Percentiles rank a stretch among this genome's conserved stretches.
Conservation (phyloP, 2,113 vertebrate genomes). For the Cnemophilus loriae region DNA sequence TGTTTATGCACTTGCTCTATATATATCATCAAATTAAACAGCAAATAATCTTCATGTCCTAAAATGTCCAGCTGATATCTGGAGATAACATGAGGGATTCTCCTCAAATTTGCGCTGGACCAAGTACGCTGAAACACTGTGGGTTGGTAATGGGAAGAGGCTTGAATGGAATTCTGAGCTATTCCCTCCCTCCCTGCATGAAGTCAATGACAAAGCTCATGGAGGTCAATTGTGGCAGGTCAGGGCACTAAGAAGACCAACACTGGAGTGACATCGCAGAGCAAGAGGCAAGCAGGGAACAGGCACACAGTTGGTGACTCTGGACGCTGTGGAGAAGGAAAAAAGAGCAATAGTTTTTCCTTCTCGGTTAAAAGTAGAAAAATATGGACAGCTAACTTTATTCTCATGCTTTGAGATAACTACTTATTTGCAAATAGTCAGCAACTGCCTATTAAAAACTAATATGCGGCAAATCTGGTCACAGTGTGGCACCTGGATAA, state of each 20-base stretch:
- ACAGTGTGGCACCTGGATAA: neutral
- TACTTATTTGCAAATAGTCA: slow-evolving; percentile 30
- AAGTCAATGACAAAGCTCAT: accelerated
- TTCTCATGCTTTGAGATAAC: neutral
- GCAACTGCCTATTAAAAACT: slow-evolving; percentile 5
- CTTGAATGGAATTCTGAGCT: neutral
- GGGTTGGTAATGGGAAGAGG: neutral
- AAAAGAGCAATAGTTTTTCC: neutral
- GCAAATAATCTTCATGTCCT: neutral
- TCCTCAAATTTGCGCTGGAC: neutral
- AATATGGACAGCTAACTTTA: neutral
- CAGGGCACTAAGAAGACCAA: neutral
- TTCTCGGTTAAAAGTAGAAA: neutral
- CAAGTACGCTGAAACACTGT: neutral
- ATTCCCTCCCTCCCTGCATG: neutral
- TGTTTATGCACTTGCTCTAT: neutral
- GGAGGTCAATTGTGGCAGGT: neutral
- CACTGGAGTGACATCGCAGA: accelerated
- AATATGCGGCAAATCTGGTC: neutral
- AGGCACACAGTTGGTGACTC: neutral
- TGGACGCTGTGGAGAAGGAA: neutral
- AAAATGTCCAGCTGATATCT: neutral
- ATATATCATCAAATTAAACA: neutral
- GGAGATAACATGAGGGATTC: neutral
- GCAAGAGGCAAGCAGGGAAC: neutral